A percentile compares a stretch with the other conserved stretches of the same genome.
Conservation (phyloP, 1,140 invertebrate species). For the Drosophila sturtevanti region DNA sequence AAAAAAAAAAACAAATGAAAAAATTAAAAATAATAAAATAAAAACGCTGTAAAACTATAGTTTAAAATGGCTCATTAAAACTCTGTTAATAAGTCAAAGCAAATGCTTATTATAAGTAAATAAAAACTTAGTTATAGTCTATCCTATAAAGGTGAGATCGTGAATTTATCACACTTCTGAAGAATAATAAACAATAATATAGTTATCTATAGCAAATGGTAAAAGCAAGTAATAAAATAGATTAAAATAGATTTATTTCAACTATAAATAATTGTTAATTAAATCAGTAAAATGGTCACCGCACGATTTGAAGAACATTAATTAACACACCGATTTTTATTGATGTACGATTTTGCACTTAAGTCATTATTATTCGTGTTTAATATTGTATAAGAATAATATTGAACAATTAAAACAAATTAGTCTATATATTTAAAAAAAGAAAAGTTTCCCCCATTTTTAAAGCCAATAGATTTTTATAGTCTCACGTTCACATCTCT, state of each 20-base stretch:
- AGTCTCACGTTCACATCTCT: conserved; percentile 5
- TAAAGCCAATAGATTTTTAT: too few relatives aligned
- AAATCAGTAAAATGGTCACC: not conserved
- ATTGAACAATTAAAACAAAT: too few relatives aligned
- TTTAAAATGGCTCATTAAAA: conserved; percentile 64
- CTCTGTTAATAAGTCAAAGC: conserved; percentile 73
- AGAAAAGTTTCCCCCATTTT: too few relatives aligned
- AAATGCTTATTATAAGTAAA: conserved; percentile 62
- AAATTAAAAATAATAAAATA: not conserved
- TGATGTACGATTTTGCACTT: too few relatives aligned
- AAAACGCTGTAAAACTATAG: conserved; percentile 52
- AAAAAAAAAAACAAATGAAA: not conserved
- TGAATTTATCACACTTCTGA: not conserved
- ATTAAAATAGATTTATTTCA: not conserved
- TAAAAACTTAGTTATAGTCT: conserved; percentile 15
- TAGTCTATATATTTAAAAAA: too few relatives aligned
- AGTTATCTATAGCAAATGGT: too few relatives aligned
- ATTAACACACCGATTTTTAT: too few relatives aligned
- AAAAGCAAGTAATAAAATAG: not conserved
- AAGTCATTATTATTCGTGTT: too few relatives aligned
- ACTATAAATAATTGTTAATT: too few relatives aligned
- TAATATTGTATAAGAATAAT: too few relatives aligned
- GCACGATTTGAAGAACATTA: not conserved
- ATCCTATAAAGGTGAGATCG: not conserved
- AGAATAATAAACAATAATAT: too few relatives aligned